phyloP scores from a whole-genome alignment of 2,113 vertebrate species.

The Eclectus roratus region DNA sequence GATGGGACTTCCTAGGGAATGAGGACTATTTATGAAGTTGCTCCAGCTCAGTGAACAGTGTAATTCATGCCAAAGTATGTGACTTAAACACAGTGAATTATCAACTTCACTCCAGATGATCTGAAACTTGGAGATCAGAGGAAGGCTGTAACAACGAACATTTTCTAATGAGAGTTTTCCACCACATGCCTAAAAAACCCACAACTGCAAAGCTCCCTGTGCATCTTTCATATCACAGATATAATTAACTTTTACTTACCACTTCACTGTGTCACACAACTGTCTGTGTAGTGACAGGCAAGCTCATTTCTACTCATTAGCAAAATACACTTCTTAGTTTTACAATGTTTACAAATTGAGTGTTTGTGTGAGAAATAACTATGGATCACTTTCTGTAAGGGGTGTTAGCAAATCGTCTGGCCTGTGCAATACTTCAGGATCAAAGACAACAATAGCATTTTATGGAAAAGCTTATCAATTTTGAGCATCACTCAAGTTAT shows the following conservation, averaged over 20 bases:
- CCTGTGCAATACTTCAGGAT: neutral
- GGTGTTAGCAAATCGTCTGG: neutral
- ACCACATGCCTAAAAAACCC: neutral
- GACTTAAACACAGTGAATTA: constrained; percentile 3
- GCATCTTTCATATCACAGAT: neutral
- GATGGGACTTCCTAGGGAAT: neutral
- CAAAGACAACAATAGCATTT: neutral
- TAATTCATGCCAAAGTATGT: constrained; percentile 27
- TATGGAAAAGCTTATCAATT: neutral
- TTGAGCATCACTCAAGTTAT: neutral
- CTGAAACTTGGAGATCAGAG: neutral
- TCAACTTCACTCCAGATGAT: neutral
- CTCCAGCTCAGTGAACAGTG: constrained; percentile 30
- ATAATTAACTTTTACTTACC: neutral
- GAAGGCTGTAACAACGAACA: neutral
- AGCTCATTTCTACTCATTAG: neutral
- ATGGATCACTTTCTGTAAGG: neutral
- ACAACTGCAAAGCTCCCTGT: neutral
- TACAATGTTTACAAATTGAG: neutral
- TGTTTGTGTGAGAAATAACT: neutral
- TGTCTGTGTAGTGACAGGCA: neutral
- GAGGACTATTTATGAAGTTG: constrained; percentile 36
- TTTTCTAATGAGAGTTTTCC: neutral
- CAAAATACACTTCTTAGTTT: neutral
- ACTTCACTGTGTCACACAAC: neutral